Conservation (phyloP, 2,113 vertebrate genomes). For the Zosterops lateralis region DNA sequence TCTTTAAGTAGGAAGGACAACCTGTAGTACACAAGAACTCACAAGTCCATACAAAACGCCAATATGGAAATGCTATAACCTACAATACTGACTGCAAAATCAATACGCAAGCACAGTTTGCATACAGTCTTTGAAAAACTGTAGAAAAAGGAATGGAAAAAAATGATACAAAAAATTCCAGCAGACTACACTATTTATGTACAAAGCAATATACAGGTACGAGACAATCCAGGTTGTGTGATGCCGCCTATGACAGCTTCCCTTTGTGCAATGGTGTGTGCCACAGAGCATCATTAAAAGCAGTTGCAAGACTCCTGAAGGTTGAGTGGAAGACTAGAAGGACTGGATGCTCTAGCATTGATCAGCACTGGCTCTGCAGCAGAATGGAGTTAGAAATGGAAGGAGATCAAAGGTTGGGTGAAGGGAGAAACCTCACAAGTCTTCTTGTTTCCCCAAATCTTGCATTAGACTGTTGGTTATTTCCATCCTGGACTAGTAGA, state of each 20-base stretch:
- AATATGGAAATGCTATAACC: background rate
- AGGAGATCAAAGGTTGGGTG: background rate
- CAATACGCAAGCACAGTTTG: conserved; percentile 12
- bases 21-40: background rate
- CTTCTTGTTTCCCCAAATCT: background rate
- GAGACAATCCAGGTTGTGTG: background rate
- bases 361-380: background rate
- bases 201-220: conserved; percentile 22
- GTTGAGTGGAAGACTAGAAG: background rate
- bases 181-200: conserved; percentile 9
- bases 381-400: background rate
- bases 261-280: background rate
- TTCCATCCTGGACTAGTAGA: background rate
- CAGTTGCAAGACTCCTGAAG: background rate
- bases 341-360: background rate
- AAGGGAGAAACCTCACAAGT: background rate
- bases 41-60: background rate
- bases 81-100: conserved; percentile 28
- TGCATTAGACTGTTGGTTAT: background rate
- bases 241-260: background rate
- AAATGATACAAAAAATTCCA: conserved; percentile 19
- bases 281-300: background rate
- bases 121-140: conserved; percentile 2
- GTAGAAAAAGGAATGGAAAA: conserved; percentile 21
- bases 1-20: conserved; percentile 7